Evolutionary conservation across 2,797 vertebrate species (phyloP).

Genomic region (Atherinosoma microstoma): DNA sequence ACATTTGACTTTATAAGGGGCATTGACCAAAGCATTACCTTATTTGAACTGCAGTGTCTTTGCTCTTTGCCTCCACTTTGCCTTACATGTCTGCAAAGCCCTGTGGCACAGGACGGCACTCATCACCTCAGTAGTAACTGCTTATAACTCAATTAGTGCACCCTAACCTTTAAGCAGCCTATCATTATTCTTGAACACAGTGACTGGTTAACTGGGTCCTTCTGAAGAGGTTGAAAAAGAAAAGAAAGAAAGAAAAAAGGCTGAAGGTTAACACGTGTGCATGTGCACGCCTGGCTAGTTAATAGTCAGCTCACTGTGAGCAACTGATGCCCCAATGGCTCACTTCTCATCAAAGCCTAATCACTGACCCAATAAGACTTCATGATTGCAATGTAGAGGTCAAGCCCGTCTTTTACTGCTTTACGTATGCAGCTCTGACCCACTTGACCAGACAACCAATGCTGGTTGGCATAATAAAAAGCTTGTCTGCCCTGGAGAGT

Average conservation of each 20-base stretch:
- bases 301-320: slow-evolving; percentile 58
- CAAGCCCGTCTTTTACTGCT: slow-evolving; percentile 59
- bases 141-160: slow-evolving; percentile 72
- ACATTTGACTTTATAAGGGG: slow-evolving; percentile 14
- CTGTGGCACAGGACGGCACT: slow-evolving; percentile 43
- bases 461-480: slow-evolving; percentile 50
- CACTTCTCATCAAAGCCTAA: slow-evolving; percentile 68
- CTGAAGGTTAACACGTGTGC: slow-evolving; percentile 17
- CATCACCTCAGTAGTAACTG: slow-evolving; percentile 61
- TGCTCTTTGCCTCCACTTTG: slow-evolving; percentile 37
- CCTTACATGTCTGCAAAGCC: slow-evolving; percentile 32
- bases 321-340: slow-evolving; percentile 55
- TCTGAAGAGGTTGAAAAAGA: slow-evolving; percentile 47
- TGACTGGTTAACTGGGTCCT: slow-evolving; percentile 64
- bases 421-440: slow-evolving; percentile 53
- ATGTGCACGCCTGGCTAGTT: slow-evolving; percentile 21
- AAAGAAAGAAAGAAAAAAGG: background rate
- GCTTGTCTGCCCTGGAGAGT: slow-evolving; percentile 27
- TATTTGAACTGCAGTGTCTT: slow-evolving; percentile 2
- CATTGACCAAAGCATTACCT: slow-evolving; percentile 1
- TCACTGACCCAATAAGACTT: slow-evolving; percentile 69
- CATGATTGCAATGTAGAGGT: slow-evolving; percentile 70
- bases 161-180: slow-evolving; percentile 73
- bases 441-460: slow-evolving; percentile 42
- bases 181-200: slow-evolving; percentile 68